phyloP scores from a whole-genome alignment of 2,113 vertebrate genomes.

The Penelope pileata region DNA sequence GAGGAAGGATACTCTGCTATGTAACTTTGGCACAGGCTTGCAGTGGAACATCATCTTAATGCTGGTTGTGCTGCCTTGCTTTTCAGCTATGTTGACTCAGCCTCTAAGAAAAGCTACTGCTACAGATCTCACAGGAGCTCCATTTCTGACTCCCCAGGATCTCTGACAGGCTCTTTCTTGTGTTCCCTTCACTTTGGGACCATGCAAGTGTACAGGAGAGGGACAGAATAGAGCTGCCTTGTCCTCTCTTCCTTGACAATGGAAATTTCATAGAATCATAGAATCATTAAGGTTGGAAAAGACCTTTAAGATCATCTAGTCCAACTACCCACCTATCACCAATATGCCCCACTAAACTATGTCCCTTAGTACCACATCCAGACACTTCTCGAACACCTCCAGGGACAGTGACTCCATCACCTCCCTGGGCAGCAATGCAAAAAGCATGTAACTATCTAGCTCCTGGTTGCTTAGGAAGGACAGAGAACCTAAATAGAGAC shows the following conservation, averaged over 20 bases:
- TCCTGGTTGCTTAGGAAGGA: neutral
- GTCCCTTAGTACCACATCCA: too few relatives aligned
- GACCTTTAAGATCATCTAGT: too few relatives aligned
- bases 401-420: too few relatives aligned
- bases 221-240: neutral
- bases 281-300: too few relatives aligned
- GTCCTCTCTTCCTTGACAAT: neutral
- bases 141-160: neutral
- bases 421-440: neutral
- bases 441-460: neutral
- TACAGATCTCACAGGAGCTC: neutral
- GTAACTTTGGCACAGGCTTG: neutral
- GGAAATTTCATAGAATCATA: neutral
- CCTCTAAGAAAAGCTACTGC: constrained; percentile 28
- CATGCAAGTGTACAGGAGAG: fast-evolving
- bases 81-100: neutral
- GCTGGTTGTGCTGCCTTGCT: neutral
- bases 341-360: too few relatives aligned
- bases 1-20: neutral
- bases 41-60: neutral
- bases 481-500: neutral
- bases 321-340: too few relatives aligned
- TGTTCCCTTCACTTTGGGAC: neutral
- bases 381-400: too few relatives aligned
- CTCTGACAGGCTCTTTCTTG: neutral